phyloP scores from a whole-genome alignment of 2,113 vertebrate species.

The Galemys pyrenaicus region DNA sequence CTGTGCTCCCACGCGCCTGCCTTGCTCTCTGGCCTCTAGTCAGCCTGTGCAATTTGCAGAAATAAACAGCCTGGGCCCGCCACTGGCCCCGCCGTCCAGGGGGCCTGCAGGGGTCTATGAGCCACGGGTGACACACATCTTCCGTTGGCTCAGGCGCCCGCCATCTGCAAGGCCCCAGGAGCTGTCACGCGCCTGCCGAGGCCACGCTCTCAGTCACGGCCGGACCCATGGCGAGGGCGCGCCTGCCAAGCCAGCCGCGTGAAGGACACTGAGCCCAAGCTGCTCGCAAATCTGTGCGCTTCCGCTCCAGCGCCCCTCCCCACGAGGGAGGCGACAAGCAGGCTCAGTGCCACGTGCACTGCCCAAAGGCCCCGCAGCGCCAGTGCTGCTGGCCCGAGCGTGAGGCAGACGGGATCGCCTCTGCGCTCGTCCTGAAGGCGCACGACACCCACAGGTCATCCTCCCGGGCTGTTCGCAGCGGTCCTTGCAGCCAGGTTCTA shows the following conservation, averaged over 20 bases:
- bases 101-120: neutral
- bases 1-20: conserved; percentile 1
- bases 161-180: conserved; percentile 57
- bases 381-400: neutral
- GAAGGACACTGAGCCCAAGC: neutral
- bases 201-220: neutral
- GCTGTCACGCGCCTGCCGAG: conserved; percentile 49
- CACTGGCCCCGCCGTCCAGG: neutral
- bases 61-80: neutral
- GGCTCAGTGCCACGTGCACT: neutral
- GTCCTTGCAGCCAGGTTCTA: neutral
- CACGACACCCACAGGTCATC: neutral
- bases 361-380: neutral
- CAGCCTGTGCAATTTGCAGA: conserved; percentile 29
- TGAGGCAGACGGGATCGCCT: neutral
- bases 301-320: neutral
- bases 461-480: neutral
- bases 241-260: conserved; percentile 27
- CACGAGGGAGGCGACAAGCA: neutral
- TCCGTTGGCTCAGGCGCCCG: conserved; percentile 45
- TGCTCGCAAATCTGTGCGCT: conserved; percentile 2
- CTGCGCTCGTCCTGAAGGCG: neutral
- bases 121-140: conserved; percentile 48
- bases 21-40: neutral
- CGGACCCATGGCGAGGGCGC: neutral